Evolutionary conservation across 2,797 vertebrate genomes (phyloP).

Genomic region (Atherinosoma microstoma): DNA sequence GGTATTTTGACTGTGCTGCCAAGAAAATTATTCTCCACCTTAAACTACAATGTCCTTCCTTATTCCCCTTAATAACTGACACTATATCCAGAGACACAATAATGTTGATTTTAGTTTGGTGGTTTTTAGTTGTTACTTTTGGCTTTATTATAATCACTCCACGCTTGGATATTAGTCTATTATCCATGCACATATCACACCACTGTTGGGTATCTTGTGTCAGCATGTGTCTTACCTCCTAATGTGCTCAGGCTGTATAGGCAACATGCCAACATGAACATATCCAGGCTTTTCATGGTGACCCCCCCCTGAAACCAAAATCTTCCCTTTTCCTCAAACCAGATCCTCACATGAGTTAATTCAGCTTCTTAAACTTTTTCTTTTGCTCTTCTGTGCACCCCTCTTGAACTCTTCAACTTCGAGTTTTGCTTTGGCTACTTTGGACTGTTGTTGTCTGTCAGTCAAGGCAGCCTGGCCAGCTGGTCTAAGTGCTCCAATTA

Average conservation of each 20-base stretch:
- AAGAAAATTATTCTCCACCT: neutral
- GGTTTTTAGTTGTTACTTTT: neutral
- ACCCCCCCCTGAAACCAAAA: conserved; percentile 11
- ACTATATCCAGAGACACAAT: neutral
- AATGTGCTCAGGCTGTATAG: conserved; percentile 63
- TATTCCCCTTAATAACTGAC: neutral
- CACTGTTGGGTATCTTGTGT: conserved; percentile 2
- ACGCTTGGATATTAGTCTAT: neutral
- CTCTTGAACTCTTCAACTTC: neutral
- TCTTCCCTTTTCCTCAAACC: neutral
- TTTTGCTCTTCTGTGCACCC: neutral
- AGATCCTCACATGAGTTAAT: neutral
- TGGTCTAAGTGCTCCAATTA: conserved; percentile 77
- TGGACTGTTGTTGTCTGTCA: conserved; percentile 81
- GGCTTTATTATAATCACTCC: neutral
- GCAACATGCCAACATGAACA: conserved; percentile 71
- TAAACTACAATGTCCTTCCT: neutral
- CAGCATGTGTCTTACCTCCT: conserved; percentile 75
- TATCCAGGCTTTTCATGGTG: conserved; percentile 71
- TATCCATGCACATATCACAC: neutral
- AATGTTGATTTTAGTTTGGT: neutral
- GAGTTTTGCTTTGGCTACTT: conserved; percentile 31
- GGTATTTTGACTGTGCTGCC: too few relatives aligned
- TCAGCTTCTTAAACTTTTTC: conserved; percentile 1
- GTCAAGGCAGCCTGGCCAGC: conserved; percentile 68